Evolutionary conservation across 1,140 invertebrate genomes (phyloP).

Genomic region (Drosophila fuyamai): DNA sequence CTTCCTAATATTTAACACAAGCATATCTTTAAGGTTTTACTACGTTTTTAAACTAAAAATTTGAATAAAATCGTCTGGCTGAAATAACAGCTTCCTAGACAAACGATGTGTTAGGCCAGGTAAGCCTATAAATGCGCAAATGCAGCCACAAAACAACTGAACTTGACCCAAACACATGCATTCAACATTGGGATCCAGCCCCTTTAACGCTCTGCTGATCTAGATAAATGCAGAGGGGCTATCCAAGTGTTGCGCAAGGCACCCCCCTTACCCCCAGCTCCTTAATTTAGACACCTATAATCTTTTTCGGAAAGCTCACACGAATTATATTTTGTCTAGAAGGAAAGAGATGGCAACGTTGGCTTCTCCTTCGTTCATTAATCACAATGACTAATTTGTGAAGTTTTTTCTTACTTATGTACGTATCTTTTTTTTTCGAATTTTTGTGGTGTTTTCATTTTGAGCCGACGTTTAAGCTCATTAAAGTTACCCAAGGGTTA

Average conservation of each 20-base stretch:
- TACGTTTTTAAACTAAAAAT: too few relatives aligned
- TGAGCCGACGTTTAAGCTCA: constrained; percentile 59
- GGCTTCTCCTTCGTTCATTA: constrained; percentile 45
- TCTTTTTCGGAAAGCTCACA: constrained; percentile 45
- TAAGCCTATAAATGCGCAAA: constrained; percentile 6
- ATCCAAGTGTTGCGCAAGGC: constrained; percentile 49
- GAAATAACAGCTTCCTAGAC: neutral
- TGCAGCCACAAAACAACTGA: constrained; percentile 27
- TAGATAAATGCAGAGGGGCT: constrained; percentile 51
- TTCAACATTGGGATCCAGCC: constrained; percentile 22
- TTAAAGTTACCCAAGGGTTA: constrained; percentile 57
- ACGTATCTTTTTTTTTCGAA: neutral
- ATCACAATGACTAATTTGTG: constrained; percentile 75
- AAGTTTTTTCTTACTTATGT: constrained; percentile 13
- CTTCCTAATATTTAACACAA: too few relatives aligned
- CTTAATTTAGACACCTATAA: constrained; percentile 33
- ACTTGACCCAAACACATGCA: constrained; percentile 62
- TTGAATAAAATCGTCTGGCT: neutral
- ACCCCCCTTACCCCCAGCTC: neutral
- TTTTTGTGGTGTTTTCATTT: constrained; percentile 31
- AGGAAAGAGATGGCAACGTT: constrained; percentile 16
- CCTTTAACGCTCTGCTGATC: constrained; percentile 54
- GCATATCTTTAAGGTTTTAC: too few relatives aligned
- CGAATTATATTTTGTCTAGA: constrained; percentile 53
- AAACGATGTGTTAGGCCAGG: neutral